Evolutionary conservation across 2,113 vertebrate genomes (phyloP).

Genomic region (Rhodinocichla rosea): DNA sequence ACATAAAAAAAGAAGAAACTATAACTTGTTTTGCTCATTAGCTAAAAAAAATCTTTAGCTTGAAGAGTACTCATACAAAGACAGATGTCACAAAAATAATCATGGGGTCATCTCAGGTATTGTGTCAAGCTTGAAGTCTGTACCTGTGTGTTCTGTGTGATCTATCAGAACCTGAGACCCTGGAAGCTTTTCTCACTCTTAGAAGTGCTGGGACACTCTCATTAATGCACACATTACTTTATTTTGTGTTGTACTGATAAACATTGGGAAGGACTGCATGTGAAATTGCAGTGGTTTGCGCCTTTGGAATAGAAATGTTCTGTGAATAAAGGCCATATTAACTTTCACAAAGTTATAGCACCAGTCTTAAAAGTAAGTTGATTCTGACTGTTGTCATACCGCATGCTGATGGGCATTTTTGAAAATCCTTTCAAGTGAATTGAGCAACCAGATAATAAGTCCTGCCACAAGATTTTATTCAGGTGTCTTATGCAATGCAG

Average conservation of each 20-base stretch:
- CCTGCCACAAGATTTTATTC: neutral
- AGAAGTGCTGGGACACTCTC: neutral
- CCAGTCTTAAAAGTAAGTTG: neutral
- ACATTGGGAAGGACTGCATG: neutral
- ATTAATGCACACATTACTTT: neutral
- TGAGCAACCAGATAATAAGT: neutral
- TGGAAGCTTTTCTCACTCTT: neutral
- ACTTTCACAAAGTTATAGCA: neutral
- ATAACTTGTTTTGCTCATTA: neutral
- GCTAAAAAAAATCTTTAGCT: neutral
- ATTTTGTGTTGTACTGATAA: neutral
- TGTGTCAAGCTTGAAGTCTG: neutral
- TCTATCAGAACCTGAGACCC: neutral
- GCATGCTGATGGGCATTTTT: neutral
- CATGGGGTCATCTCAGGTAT: neutral
- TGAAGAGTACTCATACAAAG: neutral
- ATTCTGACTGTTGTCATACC: neutral
- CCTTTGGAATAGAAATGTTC: neutral
- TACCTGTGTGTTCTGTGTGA: neutral
- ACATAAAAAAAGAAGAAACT: neutral
- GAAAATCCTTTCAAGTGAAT: neutral
- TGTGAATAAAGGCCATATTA: neutral
- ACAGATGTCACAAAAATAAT: neutral
- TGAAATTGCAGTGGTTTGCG: neutral
- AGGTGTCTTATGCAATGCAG: neutral